These are phyloP conservation scores for Pseudopipra pipra DNA, from an alignment of 2,113 vertebrate species.

Conservation along the genomic window DNA sequence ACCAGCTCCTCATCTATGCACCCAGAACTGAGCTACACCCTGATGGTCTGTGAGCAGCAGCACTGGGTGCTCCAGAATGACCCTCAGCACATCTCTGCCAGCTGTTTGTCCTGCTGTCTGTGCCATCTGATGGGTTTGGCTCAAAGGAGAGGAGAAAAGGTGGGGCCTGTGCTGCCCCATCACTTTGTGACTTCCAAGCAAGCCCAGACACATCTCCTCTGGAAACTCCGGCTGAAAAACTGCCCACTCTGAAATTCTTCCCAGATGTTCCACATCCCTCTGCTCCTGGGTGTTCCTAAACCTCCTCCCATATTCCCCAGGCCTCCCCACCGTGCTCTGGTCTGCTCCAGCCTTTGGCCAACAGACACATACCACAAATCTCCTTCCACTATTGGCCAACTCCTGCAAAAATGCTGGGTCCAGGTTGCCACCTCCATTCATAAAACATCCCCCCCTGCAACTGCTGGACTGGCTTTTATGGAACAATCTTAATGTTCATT, in stretches of 20 bases:
- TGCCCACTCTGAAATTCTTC: neutral
- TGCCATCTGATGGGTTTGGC: neutral
- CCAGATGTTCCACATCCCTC: neutral
- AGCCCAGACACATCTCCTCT: neutral
- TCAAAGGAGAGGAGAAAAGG: neutral
- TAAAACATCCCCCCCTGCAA: neutral
- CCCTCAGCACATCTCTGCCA: neutral
- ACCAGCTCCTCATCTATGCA: neutral
- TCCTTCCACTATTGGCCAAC: neutral
- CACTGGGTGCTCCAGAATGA: neutral
- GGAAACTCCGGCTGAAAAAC: neutral
- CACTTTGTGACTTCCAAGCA: neutral
- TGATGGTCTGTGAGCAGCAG: neutral
- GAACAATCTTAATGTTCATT: conserved; percentile 32
- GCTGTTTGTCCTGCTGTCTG: neutral
- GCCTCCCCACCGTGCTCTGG: accelerated
- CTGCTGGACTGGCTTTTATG: neutral
- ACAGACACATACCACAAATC: neutral
- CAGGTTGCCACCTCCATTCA: neutral
- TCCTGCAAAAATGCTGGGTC: neutral
- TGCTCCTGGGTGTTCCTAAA: neutral
- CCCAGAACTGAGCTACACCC: neutral
- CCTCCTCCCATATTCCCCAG: neutral
- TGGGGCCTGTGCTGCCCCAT: neutral
- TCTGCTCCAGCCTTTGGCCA: neutral